Base-by-base conservation (phyloP, 1,140 invertebrate species). In the Patella vulgata region DNA sequence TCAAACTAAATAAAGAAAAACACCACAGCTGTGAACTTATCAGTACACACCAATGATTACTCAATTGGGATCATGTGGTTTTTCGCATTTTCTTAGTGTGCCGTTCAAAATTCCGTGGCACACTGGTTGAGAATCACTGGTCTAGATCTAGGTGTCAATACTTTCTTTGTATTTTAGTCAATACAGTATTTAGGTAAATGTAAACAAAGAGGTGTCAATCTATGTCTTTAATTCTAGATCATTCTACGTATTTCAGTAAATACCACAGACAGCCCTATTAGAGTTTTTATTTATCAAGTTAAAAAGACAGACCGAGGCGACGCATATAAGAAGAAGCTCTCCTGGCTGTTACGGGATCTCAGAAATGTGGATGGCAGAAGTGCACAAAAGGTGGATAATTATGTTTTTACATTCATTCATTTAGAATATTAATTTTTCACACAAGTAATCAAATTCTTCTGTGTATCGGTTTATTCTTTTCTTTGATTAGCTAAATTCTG, bases 291-390 rank as follows among this genome's bases (percentile, higher is more conserved):
- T 42, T 90, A 91, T 71, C 90, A 94, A 84, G 77, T 95, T 0
- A 96, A 95, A 77, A 93, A 93, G 80, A 90, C 90, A 40, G 93
- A 95, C 67, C 93, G 93, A 80, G 80, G 74, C 27, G 90, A 91
- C 83, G 83, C 87, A 0, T 94, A 89, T 78, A 95, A 95, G 79
- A 92, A 92, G 70, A 94, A 95, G 82, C 86, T 90, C 31, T 88
- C 87, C 23, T 95, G 94, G 93, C 80, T 87, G 55, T 77, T 95
- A 56, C 87, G 87, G 53, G 91, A 93, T 75, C 85, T 96, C 17
- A 91, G 91, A 85, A 85, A 87, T 40, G 87, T 95, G 0, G 93
- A 96, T 86, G 93, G 92, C 17, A 90, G 90, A 72, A 78, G 88
- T 82, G 54, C 85, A 76, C 62, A 82, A 67, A 84, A 84, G 73